A percentile compares a stretch with the other conserved stretches of the same genome.
Evolutionary conservation across 2,888 invertebrate genomes (phyloP).

Genomic region (Sphaerophoria taeniata): DNA sequence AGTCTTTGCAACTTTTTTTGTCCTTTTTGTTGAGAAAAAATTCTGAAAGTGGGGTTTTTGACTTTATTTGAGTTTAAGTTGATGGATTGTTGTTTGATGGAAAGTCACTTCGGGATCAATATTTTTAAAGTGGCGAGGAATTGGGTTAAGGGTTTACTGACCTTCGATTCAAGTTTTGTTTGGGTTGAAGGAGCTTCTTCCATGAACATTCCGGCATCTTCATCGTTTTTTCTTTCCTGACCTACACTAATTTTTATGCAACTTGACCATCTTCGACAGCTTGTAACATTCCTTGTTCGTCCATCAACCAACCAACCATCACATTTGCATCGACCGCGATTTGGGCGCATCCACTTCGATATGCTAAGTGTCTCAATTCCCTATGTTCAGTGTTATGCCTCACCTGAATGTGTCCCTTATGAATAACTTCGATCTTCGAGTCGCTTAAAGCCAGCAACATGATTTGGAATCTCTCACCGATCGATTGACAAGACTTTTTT

Average conservation of each 20-base stretch:
- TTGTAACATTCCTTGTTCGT: conserved; percentile 14
- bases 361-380: conserved; percentile 60
- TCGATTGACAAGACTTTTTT: conserved; percentile 52
- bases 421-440: conserved; percentile 16
- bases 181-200: not conserved
- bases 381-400: conserved; percentile 47
- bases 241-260: conserved; percentile 68
- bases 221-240: conserved; percentile 26
- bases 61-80: conserved; percentile 42
- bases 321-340: conserved; percentile 50
- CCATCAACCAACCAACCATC: not conserved
- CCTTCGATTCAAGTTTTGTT: conserved; percentile 1
- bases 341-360: conserved; percentile 46
- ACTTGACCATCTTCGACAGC: conserved; percentile 47
- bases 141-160: conserved; percentile 34
- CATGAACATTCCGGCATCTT: too few relatives aligned
- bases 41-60: not conserved
- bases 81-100: conserved; percentile 47
- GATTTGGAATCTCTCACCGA: conserved; percentile 60
- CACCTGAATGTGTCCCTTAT: conserved; percentile 47
- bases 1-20: conserved; percentile 51
- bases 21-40: not conserved
- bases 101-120: conserved; percentile 10
- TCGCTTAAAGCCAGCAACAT: conserved; percentile 24
- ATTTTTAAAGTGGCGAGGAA: not conserved